Evolutionary conservation across 2,888 invertebrate species (phyloP).

Genomic region (Standfussiana lucernea): DNA sequence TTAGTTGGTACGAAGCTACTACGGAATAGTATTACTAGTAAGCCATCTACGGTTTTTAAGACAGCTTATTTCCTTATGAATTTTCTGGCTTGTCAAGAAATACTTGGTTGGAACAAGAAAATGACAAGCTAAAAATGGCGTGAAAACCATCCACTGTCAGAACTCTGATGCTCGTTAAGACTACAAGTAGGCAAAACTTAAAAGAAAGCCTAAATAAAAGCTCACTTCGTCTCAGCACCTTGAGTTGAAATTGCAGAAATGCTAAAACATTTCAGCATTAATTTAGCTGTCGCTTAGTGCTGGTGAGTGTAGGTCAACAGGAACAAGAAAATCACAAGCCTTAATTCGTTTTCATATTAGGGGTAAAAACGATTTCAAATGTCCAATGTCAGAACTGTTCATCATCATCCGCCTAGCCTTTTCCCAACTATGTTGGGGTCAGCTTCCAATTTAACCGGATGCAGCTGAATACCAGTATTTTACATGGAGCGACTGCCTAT

Average conservation of each 20-base stretch:
- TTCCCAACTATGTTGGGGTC: too few relatives aligned
- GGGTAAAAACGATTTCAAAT: neutral
- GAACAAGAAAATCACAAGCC: neutral
- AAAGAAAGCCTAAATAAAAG: neutral
- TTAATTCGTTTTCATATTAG: neutral
- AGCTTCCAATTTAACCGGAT: too few relatives aligned
- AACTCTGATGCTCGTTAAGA: neutral
- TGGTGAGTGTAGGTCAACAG: neutral
- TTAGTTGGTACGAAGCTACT: too few relatives aligned
- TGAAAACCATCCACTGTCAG: neutral
- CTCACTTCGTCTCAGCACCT: neutral
- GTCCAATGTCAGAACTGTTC: neutral
- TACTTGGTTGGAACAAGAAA: neutral
- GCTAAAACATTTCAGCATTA: neutral
- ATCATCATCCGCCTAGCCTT: too few relatives aligned
- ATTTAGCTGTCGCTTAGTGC: neutral
- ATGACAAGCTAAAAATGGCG: neutral
- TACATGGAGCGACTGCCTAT: too few relatives aligned
- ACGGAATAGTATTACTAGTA: too few relatives aligned
- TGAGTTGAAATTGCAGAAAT: neutral
- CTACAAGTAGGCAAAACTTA: neutral
- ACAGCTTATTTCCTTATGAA: neutral
- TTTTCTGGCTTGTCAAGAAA: too few relatives aligned
- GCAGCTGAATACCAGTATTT: too few relatives aligned
- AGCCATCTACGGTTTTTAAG: neutral